phyloP scores from a whole-genome alignment of 2,797 vertebrate species.

The Nannoperca obscura region DNA sequence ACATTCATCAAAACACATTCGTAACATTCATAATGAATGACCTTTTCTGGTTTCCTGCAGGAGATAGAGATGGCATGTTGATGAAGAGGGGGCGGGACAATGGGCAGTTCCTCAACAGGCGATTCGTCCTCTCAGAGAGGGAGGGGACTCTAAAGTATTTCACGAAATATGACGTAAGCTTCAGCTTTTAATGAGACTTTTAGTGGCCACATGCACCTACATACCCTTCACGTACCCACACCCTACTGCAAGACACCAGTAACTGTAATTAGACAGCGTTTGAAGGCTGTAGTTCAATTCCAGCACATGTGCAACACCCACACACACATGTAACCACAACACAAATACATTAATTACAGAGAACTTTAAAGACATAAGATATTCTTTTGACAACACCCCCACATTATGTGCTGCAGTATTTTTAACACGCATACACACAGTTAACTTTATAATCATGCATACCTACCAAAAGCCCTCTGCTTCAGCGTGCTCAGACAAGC shows the following conservation, averaged over 20 bases:
- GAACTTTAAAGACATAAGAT: background rate
- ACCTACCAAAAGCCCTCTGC: background rate
- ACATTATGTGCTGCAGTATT: conserved; percentile 1
- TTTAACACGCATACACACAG: background rate
- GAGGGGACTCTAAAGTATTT: conserved; percentile 93
- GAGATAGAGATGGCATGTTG: conserved; percentile 86
- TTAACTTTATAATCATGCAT: background rate
- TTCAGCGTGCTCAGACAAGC: conserved; percentile 52
- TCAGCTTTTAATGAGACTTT: background rate
- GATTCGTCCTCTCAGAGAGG: conserved; percentile 90
- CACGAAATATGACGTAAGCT: conserved; percentile 91
- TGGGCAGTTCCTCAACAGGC: conserved; percentile 89
- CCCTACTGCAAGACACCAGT: background rate
- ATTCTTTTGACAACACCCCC: background rate
- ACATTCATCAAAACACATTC: background rate
- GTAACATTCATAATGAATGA: background rate
- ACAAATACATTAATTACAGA: conserved; percentile 19
- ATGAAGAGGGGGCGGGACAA: conserved; percentile 93
- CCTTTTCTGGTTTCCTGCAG: conserved; percentile 73
- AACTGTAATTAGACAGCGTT: conserved; percentile 17
- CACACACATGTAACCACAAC: conserved; percentile 1
- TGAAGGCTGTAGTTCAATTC: background rate
- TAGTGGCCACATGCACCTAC: background rate
- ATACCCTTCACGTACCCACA: background rate
- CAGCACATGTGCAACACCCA: conserved; percentile 8